Evolutionary conservation across 2,888 invertebrate species (phyloP).

Genomic region (Apomyelois bistriatella): DNA sequence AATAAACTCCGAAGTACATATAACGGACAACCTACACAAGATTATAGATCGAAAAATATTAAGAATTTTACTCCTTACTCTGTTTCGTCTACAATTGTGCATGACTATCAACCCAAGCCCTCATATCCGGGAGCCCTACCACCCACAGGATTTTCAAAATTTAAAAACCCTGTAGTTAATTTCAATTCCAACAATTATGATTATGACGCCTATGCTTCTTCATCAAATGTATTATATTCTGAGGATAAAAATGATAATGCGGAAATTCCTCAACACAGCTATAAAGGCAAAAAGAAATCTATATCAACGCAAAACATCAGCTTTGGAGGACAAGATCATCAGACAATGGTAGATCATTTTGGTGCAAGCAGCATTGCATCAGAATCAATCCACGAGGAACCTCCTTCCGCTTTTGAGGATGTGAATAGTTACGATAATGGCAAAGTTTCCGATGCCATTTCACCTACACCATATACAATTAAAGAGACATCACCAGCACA

Average conservation of each 20-base stretch:
- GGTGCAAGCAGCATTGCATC: conserved; percentile 40
- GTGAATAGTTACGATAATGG: conserved; percentile 41
- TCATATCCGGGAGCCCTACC: conserved; percentile 34
- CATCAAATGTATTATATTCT: conserved; percentile 50
- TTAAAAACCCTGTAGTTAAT: conserved; percentile 50
- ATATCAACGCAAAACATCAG: conserved; percentile 68
- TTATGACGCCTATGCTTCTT: conserved; percentile 58
- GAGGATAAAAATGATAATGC: conserved; percentile 45
- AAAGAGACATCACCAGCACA: conserved; percentile 57
- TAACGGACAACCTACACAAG: conserved; percentile 40
- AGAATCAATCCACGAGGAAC: conserved; percentile 35
- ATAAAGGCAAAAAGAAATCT: conserved; percentile 61
- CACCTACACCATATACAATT: conserved; percentile 51
- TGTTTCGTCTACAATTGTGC: conserved; percentile 59
- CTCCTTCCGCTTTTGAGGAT: conserved; percentile 45
- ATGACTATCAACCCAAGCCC: conserved; percentile 58
- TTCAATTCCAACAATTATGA: conserved; percentile 57
- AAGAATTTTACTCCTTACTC: conserved; percentile 50
- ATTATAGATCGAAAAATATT: conserved; percentile 45
- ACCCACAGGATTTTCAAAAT: conserved; percentile 40
- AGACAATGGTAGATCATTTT: conserved; percentile 59
- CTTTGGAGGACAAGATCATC: conserved; percentile 61
- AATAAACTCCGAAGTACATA: conserved; percentile 17
- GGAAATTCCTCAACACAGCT: conserved; percentile 30
- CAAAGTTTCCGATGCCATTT: conserved; percentile 33